Conservation (phyloP, 2,113 vertebrate species). For the Xiphophorus couchianus region DNA sequence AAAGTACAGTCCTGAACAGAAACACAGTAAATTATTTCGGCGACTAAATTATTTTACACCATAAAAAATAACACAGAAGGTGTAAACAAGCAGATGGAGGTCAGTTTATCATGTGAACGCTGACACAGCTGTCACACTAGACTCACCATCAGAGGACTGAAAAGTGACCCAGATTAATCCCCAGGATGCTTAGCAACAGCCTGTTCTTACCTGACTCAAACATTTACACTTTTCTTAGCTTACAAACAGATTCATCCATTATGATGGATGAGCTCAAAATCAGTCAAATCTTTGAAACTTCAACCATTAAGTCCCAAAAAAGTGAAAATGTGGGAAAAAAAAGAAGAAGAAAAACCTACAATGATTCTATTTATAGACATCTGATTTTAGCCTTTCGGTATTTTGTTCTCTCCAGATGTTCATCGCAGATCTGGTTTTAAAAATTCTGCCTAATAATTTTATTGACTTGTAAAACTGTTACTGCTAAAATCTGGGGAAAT, state of each 20-base stretch:
- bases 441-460: not conserved
- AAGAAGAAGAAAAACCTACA: too few relatives aligned
- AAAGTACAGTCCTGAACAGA: not conserved
- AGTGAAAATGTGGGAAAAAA: too few relatives aligned
- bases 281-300: not conserved
- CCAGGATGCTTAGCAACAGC: not conserved
- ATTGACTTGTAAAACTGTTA: not conserved
- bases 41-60: not conserved
- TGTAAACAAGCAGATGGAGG: conserved; percentile 47
- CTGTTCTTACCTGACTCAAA: not conserved
- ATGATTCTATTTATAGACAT: too few relatives aligned
- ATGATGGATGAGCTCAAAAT: not conserved
- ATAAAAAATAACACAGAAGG: not conserved
- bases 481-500: not conserved
- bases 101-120: conserved; percentile 37
- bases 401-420: not conserved
- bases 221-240: not conserved
- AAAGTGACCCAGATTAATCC: not conserved
- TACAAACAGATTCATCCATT: not conserved
- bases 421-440: not conserved
- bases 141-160: not conserved
- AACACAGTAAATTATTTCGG: not conserved
- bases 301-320: not conserved
- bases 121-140: conserved; percentile 17
- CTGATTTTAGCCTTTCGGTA: not conserved